phyloP scores from a whole-genome alignment of 1,140 invertebrate species.

The Formica selysi region DNA sequence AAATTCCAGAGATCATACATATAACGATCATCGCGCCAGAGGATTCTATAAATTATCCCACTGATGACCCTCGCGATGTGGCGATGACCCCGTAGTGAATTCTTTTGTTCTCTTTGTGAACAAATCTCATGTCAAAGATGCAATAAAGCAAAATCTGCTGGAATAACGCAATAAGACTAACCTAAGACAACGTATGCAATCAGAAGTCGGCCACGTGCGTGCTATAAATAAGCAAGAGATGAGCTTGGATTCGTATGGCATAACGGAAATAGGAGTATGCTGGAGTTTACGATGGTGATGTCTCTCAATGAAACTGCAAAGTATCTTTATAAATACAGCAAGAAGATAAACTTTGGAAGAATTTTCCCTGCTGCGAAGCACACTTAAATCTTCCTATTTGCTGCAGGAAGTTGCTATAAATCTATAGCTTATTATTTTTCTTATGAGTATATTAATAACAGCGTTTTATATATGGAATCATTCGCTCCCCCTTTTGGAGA shows the following conservation, averaged over 20 bases:
- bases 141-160: slow-evolving; percentile 9
- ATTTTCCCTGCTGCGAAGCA: not conserved
- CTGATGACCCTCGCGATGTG: slow-evolving; percentile 12
- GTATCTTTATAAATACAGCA: not conserved
- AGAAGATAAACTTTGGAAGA: slow-evolving; percentile 16
- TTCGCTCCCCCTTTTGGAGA: not conserved
- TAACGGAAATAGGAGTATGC: not conserved
- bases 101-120: not conserved
- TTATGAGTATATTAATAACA: not conserved
- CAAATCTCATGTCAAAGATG: not conserved
- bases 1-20: not conserved
- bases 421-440: not conserved
- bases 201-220: slow-evolving; percentile 13
- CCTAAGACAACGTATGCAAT: slow-evolving; percentile 56
- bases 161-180: slow-evolving; percentile 16
- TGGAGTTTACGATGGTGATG: not conserved
- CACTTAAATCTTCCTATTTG: not conserved
- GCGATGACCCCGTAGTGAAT: slow-evolving; percentile 16
- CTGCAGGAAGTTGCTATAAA: not conserved
- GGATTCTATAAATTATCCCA: slow-evolving; percentile 39
- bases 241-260: not conserved
- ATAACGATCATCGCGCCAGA: slow-evolving; percentile 12
- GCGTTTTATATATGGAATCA: not conserved
- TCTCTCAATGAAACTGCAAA: not conserved
- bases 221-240: slow-evolving; percentile 67